Evolutionary conservation across 2,797 vertebrate genomes (phyloP), one percentile per base, ranked within the genome.

Genomic region (Scolopax rusticola): DNA sequence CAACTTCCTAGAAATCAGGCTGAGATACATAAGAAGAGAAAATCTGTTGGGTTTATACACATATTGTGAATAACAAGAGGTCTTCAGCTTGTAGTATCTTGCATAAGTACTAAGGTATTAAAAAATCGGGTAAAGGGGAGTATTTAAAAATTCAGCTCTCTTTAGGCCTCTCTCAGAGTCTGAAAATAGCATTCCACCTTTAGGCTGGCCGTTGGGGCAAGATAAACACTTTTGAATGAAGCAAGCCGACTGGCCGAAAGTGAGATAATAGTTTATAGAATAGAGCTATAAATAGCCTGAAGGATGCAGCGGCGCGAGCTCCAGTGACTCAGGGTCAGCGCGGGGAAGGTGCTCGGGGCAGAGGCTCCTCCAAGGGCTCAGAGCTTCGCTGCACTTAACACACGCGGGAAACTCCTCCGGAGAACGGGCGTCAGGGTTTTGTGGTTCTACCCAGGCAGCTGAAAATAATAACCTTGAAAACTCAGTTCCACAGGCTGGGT

Each of bases 171-270:
- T 57, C 43, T 70, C 28, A 4, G 14, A 16, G 41, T 23, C 85
- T 80, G 74, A 33, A 94, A 94, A 85, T n/a, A 90, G 61, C 18
- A 15, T 87, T 92, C 57, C 47, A 61, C 84, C 90, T 92, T 83
- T 40, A 57, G 45, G 21, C 61, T 75, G 94, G 75, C 86, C 77
- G 86, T 65, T 89, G 59, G 59, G 74, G 91, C 83, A 67, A 71
- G 91, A 87, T 84, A 89, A 95, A 85, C 95, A 74, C 45, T 89
- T 69, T 4, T 33, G 90, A 78, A 90, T 59, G 78, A 65, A 89
- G 78, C 84, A 36, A 64, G 73, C 17, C 4, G 27, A 32, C 68
- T 80, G 86, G 84, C 68, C 71, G 70, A 13, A 76, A 85, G 78
- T 38, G 86, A 90, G 91, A 94, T 80, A 92, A 85, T 33, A 12